Base-by-base conservation (phyloP, 2,113 vertebrate genomes). In the Brevimyrus niger region DNA sequence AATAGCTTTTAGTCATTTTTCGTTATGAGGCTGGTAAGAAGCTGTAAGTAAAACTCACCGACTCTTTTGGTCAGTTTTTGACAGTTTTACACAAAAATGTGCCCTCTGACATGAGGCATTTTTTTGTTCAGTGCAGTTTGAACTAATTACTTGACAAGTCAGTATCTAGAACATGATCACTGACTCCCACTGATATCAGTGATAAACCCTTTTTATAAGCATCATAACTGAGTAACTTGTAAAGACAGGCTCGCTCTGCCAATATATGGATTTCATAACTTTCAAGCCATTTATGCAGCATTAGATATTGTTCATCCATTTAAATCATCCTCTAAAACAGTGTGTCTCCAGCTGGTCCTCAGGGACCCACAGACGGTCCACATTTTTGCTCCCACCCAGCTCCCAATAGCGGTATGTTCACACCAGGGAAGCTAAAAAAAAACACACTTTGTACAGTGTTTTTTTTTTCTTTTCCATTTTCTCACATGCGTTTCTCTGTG, bases 41-140 rank as follows among this genome's bases (percentile, higher is more conserved):
- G 53, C 53, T 58, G 35, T 42, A 31, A 21, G 38, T 23, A 23
- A 87, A 87, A 48, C 35, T 58, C 51, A 61, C 51, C 1, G 44
- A 42, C 4, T 47, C 42, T 5, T 46, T 5, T 19, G 35, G 19
- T 88, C 87, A 65, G 23, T 27, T 7, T 27, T 61, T 19, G 21
- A 21, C 69, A 87, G 47, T 35, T 85, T 44, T n/a, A 51, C 23
- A 38, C 44, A 15, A 89, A 61, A 87, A 44, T 47, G 9, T 35
- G 58, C 21, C 47, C 76, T 88, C 23, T 84, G 73, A 55, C 88
- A 27, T 44, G 42, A 61, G 38, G n/a, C 31, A 83, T 84, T 80
- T 50, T 47, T 87, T 27, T 19, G 2, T 38, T 48, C 61, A 90
- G 13, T 89, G 87, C 47, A 89, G 46, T 90, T 91, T 87, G 89